Evolutionary conservation across 1,140 invertebrate species (phyloP).

Genomic region (Mycetomoellerius zeteki): DNA sequence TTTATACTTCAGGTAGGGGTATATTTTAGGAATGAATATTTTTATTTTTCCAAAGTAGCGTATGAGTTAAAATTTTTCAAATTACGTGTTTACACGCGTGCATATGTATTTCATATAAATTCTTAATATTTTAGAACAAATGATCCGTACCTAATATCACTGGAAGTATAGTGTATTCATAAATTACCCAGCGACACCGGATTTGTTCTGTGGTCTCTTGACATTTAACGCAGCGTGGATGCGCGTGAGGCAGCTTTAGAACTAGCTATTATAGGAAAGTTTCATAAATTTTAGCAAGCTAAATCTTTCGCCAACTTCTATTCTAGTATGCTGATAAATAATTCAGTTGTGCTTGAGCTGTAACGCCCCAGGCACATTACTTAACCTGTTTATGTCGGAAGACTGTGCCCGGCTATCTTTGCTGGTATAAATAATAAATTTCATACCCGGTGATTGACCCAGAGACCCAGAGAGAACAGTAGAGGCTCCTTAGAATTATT

Average conservation of each 20-base stretch:
- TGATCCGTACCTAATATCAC: not conserved
- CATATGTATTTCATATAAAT: not conserved
- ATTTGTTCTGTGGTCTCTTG: not conserved
- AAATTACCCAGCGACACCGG: constrained; percentile 3
- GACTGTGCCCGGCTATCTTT: constrained; percentile 7
- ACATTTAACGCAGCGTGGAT: constrained; percentile 41
- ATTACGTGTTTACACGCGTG: not conserved
- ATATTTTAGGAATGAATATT: constrained; percentile 11
- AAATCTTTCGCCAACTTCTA: constrained; percentile 54
- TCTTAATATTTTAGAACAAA: constrained; percentile 15
- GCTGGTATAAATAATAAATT: constrained; percentile 61
- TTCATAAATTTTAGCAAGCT: constrained; percentile 55
- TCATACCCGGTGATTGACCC: constrained; percentile 45
- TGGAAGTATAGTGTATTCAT: not conserved
- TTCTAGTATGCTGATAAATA: constrained; percentile 47
- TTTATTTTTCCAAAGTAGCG: not conserved
- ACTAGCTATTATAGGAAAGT: constrained; percentile 45
- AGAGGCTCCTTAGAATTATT: constrained; percentile 34
- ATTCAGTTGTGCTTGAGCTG: constrained; percentile 44
- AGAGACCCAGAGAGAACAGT: constrained; percentile 43
- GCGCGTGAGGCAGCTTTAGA: constrained; percentile 17
- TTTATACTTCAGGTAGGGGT: not conserved
- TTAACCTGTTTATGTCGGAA: constrained; percentile 57
- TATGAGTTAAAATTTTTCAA: not conserved
- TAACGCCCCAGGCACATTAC: constrained; percentile 38